Percentiles rank a stretch among this genome's conserved stretches.
These are phyloP conservation scores for Nowickia ferox DNA, from an alignment of 2,888 invertebrate species.

Conservation along the genomic window DNA sequence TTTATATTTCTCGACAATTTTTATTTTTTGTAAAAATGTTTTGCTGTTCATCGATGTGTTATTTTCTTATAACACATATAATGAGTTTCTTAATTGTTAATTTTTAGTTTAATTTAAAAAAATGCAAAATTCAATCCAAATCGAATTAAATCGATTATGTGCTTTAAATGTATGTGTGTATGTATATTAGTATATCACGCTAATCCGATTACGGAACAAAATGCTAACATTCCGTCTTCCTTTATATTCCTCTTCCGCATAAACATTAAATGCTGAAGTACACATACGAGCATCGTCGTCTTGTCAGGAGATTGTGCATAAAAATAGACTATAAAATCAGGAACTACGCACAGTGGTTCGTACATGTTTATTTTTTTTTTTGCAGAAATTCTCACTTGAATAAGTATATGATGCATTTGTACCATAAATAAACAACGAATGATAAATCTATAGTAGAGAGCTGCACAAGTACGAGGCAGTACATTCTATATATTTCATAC, in stretches of 20 bases:
- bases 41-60: background rate
- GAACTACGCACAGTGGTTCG: background rate
- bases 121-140: constrained; percentile 40
- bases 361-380: no score
- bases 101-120: constrained; percentile 36
- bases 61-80: constrained; percentile 1
- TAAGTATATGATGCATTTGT: no score
- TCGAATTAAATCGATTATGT: constrained; percentile 54
- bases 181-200: constrained; percentile 8
- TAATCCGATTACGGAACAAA: constrained; percentile 53
- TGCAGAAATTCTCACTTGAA: no score
- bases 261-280: background rate
- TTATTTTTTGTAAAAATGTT: background rate
- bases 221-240: constrained; percentile 22
- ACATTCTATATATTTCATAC: no score
- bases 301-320: background rate
- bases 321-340: constrained; percentile 24
- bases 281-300: constrained; percentile 1
- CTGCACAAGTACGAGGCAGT: no score
- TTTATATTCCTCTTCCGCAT: background rate
- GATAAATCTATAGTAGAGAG: no score
- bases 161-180: background rate
- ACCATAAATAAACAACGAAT: no score
- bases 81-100: constrained; percentile 5
- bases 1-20: background rate